Percentiles rank a stretch among this genome's conserved stretches.
These are phyloP conservation scores for Poecilobothrus nobilitatus DNA, from an alignment of 2,888 invertebrate species.

Conservation along the genomic window DNA sequence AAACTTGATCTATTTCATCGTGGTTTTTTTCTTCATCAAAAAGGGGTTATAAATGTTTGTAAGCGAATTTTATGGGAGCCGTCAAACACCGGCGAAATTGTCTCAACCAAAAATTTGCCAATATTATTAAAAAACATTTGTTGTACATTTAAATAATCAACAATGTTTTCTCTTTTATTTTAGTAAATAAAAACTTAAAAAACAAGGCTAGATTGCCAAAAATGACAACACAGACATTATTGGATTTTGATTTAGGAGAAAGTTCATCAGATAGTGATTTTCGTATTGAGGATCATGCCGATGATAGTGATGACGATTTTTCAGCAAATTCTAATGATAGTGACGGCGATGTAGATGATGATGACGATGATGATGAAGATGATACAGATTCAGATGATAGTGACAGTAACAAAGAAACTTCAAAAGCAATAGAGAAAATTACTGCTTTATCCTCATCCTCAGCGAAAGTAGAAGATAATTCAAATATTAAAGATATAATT, in stretches of 20 bases:
- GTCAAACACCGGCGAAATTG: conserved; percentile 1
- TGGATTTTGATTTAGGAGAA: conserved; percentile 78
- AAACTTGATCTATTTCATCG: background rate
- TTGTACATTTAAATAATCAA: background rate
- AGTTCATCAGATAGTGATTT: conserved; percentile 94
- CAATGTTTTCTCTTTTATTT: background rate
- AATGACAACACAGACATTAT: conserved; percentile 58
- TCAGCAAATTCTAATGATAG: conserved; percentile 44
- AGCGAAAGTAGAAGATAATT: conserved; percentile 19
- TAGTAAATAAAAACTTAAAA: background rate
- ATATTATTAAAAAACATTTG: background rate
- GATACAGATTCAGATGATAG: conserved; percentile 33
- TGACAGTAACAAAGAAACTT: background rate
- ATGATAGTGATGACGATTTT: conserved; percentile 54
- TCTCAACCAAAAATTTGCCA: conserved; percentile 1
- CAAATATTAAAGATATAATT: conserved; percentile 22
- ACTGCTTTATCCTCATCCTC: conserved; percentile 36
- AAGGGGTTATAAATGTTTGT: conserved; percentile 3
- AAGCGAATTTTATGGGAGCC: conserved; percentile 1
- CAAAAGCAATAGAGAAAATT: conserved; percentile 17
- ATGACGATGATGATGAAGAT: conserved; percentile 30
- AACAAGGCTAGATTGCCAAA: conserved; percentile 38
- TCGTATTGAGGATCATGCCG: conserved; percentile 72
- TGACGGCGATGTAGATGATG: conserved; percentile 31
- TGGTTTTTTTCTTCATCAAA: background rate